These are phyloP conservation scores for Stenodera caucasica DNA, from an alignment of 2,888 invertebrate species.

Conservation along the genomic window DNA sequence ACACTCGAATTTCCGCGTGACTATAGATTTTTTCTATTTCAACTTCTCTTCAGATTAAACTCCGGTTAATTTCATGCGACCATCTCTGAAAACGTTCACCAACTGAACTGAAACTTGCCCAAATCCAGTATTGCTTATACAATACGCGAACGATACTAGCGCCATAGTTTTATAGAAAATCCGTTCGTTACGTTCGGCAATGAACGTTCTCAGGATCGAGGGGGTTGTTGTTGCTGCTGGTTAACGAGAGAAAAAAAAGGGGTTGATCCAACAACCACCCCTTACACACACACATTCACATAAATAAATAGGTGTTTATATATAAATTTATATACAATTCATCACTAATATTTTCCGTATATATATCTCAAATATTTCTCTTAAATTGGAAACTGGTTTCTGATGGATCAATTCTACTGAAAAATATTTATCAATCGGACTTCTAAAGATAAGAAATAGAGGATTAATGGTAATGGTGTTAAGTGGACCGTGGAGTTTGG, in stretches of 20 bases:
- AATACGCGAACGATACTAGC: not conserved
- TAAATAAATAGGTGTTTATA: too few species aligned
- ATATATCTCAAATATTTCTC: too few species aligned
- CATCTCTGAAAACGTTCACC: constrained; percentile 1
- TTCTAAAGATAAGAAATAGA: not conserved
- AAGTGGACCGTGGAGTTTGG: constrained; percentile 4
- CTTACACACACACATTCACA: not conserved
- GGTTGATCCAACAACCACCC: not conserved
- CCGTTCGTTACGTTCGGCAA: not conserved
- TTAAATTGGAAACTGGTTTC: not conserved
- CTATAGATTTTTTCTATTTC: not conserved
- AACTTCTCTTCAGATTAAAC: too few species aligned
- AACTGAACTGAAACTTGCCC: constrained; percentile 3
- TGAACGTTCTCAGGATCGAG: not conserved
- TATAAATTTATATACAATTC: too few species aligned
- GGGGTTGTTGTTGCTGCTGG: not conserved
- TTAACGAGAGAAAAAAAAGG: not conserved
- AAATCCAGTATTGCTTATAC: not conserved
- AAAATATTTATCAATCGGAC: constrained; percentile 4
- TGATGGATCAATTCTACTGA: constrained; percentile 2
- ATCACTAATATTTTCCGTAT: too few species aligned
- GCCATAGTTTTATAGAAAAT: not conserved
- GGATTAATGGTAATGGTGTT: constrained; percentile 6
- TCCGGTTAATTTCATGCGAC: not conserved
- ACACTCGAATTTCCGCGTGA: not conserved